Percentiles rank a stretch among this genome's conserved stretches.
These are phyloP conservation scores for Potamarius usumacintae DNA, from an alignment of 2,113 vertebrate genomes.

Conservation along the genomic window DNA sequence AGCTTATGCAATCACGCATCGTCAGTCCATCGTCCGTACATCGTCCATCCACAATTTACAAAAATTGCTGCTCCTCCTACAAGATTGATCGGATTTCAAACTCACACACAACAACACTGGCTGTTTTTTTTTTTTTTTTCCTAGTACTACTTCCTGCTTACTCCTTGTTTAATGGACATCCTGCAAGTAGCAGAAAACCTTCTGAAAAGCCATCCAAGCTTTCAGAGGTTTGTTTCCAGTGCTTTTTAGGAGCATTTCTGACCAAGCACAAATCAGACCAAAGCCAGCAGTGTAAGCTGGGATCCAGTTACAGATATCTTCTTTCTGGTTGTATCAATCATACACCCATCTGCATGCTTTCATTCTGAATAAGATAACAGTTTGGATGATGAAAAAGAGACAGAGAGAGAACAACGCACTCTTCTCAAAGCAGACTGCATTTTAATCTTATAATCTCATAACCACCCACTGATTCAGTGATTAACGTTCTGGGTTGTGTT, in stretches of 20 bases:
- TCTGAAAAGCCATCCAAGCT: background rate
- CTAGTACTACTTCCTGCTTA: background rate
- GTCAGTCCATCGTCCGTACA: too few relatives aligned
- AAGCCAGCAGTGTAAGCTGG: background rate
- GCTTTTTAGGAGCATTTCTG: background rate
- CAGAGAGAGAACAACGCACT: background rate
- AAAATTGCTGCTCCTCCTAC: too few relatives aligned
- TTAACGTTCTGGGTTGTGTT: conserved; percentile 61
- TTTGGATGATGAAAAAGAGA: conserved; percentile 6
- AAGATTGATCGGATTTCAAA: too few relatives aligned
- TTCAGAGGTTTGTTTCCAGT: background rate
- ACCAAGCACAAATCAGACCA: background rate
- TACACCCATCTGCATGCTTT: background rate
- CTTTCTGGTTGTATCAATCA: background rate
- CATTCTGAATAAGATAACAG: background rate
- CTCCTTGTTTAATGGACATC: background rate
- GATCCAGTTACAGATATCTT: background rate
- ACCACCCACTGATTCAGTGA: conserved; percentile 69
- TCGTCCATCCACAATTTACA: too few relatives aligned
- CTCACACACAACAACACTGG: too few relatives aligned
- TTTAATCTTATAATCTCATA: conserved; percentile 71
- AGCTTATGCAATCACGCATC: too few relatives aligned
- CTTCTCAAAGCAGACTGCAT: conserved; percentile 65
- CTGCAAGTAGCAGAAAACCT: background rate
- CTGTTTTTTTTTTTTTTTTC: too few relatives aligned